Base-by-base conservation (phyloP, 2,113 vertebrate species). In the Dasyornis broadbenti region DNA sequence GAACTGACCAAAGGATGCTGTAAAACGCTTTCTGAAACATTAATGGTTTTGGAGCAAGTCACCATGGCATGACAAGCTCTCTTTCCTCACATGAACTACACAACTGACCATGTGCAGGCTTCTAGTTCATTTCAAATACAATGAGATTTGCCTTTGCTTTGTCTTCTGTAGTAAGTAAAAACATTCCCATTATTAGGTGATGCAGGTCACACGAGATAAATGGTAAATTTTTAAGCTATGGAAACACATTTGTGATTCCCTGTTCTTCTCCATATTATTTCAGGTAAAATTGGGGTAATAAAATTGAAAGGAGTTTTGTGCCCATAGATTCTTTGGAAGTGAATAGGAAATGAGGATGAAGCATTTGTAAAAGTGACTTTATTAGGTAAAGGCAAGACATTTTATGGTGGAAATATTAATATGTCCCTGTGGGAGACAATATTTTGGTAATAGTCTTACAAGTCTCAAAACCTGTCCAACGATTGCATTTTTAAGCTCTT, bases 31-130 rank as follows among this genome's bases (percentile, higher is more conserved):
- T 92, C 83, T 97, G 82, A 95, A 94, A 82, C 84, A 89, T 86
- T 92, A 95, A 95, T 95, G 91, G 92, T 70, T 93, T 92, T 93
- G 83, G 89, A 96, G 77, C 89, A 92, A 87, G 26, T 86, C 52
- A 85, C 91, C 33, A 77, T 53, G 47, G 30, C 44, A 76, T 76
- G 56, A 47, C 24, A 65, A 72, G 15, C n/a, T 77, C 12, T 27
- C 22, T 75, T 47, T 81, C 77, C 78, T 86, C 30, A 54, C 17
- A 59, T 8, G 47, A 92, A 17, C 54, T 45, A 11, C 0, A 0
- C 12, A 21, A 45, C 42, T 37, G 56, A 35, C 35, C 39, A 17
- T 1, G 5, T 40, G 44, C 45, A 31, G 16, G 17, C 18, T 69
- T 20, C 35, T 31, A 26, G 31, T 27, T 84, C 0, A 1, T 71